Base-by-base conservation (phyloP, 2,888 invertebrate genomes). In the Keiferia lycopersicella region DNA sequence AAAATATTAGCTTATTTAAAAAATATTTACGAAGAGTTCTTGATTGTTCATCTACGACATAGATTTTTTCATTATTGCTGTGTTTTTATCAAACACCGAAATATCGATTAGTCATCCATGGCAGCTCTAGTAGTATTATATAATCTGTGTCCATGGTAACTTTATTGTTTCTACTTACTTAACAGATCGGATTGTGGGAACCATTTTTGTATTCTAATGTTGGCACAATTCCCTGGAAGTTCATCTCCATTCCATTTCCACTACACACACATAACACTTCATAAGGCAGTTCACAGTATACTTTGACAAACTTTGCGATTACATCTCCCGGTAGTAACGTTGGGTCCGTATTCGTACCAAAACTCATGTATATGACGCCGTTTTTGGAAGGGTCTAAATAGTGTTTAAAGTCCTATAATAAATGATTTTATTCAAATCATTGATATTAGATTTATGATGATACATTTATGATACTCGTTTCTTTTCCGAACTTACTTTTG, bases 341-440 rank as follows among this genome's bases (percentile, higher is more conserved):
- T 0, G 83, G 76, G 20, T 74, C 70, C 0, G 80, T 77, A 63
- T 85, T 84, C n/a, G 86, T 80, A 0, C 87, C 87, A 59, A 87
- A 74, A 66, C 84, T 85, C 53, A 87, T 78, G 67, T 81, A 83
- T 30, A 87, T 77, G 3, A 83, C 81, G 0, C 86, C 86, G 14
- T 82, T 69, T 20, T 69, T 68, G 0, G 84, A 79, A 0, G 72
- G 70, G 64, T 83, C 79, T 16, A 84, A 64, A 64, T 76, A 83
- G 0, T 70, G 63, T 65, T 82, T 71, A 3, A 86, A 66, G 22
- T 81, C 82, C 81, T 82, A 65, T 58, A 73, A 72, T 8, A 39
- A 59, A 48, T 30, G 30, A 12, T 14, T 12, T 76, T 14, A 34
- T 34, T 10, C 8, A 34, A 4, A 34, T 8, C 10, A 41, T 41